Evolutionary conservation across 2,888 invertebrate species (phyloP), one percentile per base, ranked within the genome.

Genomic region (Dicyrtoma fusca): DNA sequence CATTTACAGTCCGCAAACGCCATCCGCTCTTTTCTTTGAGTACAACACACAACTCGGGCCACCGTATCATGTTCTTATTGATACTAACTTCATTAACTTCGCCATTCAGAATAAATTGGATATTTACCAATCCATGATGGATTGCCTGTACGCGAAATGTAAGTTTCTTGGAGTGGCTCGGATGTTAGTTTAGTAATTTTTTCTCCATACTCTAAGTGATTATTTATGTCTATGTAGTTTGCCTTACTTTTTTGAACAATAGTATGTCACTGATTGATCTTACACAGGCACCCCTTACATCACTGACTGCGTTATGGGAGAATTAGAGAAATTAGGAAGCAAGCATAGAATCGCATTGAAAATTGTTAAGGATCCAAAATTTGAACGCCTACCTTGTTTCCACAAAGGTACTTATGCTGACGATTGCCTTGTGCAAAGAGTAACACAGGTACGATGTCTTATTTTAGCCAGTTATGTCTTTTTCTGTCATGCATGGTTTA

Each of bases 401-500:
- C 99, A 99, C 83, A 96, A 95, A 84, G 99, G 99, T 23, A 97
- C 96, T 0, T 99, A 99, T 86, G 99, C 99, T 75, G 99, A 99
- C 85, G 98, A 99, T 84, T 99, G 99, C 84, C 86, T 99, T 71
- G 94, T 98, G 0, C 93, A 98, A 82, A 87, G 98, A 81, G 92
- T 99, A 0, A 95, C 91, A 3, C 95, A 90, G 85, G 89, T n/a
- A n/a, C n/a, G n/a, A n/a, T n/a, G n/a, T n/a, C n/a, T n/a, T n/a
- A n/a, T n/a, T n/a, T n/a, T n/a, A n/a, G n/a, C n/a, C n/a, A n/a
- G 34, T 19, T 25, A 23, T 10, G 17, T 64, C 42, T 45, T 11
- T 45, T 45, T 13, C 10, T 45, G 13, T 45, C 45, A n/a, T 26
- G 25, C 21, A 26, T n/a, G n/a, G n/a, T n/a, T n/a, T n/a, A n/a